A percentile compares a stretch with the other conserved stretches of the same genome.
Evolutionary conservation across 2,113 vertebrate species (phyloP).

Genomic region (Cinclus mexicanus): DNA sequence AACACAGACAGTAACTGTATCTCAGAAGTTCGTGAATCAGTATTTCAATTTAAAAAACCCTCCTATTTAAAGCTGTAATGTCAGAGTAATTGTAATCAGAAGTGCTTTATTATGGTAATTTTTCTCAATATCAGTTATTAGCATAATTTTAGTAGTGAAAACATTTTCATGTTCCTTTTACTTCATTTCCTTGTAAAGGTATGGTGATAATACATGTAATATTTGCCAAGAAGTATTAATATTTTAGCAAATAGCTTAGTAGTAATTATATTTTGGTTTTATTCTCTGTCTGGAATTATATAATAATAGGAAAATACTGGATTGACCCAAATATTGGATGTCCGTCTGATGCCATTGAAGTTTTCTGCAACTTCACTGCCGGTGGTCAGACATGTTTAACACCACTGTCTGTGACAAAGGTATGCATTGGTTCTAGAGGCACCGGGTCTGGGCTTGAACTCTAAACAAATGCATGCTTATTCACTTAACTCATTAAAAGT

Average conservation of each 20-base stretch:
- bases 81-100: not conserved
- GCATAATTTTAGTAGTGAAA: not conserved
- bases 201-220: not conserved
- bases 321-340: conserved; percentile 97
- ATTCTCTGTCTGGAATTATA: not conserved
- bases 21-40: not conserved
- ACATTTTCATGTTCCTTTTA: not conserved
- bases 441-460: not conserved
- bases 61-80: not conserved
- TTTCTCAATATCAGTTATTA: not conserved
- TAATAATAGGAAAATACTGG: conserved; percentile 90
- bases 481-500: not conserved
- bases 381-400: conserved; percentile 95
- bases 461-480: not conserved
- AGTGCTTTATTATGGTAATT: not conserved
- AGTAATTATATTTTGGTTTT: not conserved
- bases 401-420: conserved; percentile 87
- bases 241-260: not conserved
- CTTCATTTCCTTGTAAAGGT: not conserved
- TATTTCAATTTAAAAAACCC: not conserved
- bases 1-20: not conserved
- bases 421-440: conserved; percentile 48
- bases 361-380: conserved; percentile 96
- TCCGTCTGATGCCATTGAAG: conserved; percentile 92
- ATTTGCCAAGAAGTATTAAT: not conserved